These are phyloP conservation scores for Camponotus vicinus DNA, from an alignment of 1,140 invertebrate genomes.

Conservation along the genomic window DNA sequence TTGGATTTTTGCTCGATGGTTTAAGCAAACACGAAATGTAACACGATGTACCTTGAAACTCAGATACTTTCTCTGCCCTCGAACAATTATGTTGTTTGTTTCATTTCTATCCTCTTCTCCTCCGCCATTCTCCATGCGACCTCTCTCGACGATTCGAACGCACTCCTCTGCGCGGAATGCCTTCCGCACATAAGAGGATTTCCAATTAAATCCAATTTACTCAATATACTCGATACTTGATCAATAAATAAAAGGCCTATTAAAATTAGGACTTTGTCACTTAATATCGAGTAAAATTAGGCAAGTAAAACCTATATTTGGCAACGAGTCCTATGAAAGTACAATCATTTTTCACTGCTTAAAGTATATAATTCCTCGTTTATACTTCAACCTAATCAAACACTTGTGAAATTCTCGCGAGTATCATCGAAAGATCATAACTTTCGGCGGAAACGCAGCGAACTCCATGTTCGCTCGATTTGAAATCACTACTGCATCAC, in stretches of 20 bases:
- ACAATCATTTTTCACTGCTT: background rate
- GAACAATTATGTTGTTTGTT: slow-evolving; percentile 65
- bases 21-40: slow-evolving; percentile 15
- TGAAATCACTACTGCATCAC: background rate
- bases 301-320: background rate
- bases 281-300: too few species aligned
- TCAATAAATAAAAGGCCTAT: background rate
- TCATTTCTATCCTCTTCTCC: slow-evolving; percentile 69
- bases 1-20: background rate
- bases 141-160: background rate
- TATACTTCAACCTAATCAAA: background rate
- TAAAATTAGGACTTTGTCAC: background rate
- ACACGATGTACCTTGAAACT: slow-evolving; percentile 19
- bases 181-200: background rate
- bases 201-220: background rate
- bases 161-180: background rate
- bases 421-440: background rate
- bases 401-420: background rate
- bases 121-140: background rate
- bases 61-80: slow-evolving; percentile 73
- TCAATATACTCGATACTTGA: background rate
- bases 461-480: background rate
- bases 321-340: background rate
- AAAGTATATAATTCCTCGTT: background rate
- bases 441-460: background rate